Conservation (phyloP, 2,797 vertebrate species). For the Epinephelus coioides region DNA sequence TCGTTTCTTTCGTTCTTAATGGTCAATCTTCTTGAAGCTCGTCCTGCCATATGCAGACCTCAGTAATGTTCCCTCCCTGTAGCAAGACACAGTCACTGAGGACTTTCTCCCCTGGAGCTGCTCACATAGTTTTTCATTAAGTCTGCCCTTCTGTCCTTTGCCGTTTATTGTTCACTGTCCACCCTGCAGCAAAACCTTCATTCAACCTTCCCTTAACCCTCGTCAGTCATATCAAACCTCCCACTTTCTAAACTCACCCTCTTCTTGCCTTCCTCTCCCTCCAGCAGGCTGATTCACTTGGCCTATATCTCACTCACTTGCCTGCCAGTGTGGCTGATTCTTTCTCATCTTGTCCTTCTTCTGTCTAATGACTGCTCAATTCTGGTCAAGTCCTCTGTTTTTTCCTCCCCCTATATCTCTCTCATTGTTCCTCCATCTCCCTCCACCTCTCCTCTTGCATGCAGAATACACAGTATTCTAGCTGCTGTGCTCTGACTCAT, state of each 20-base stretch:
- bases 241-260: slow-evolving; percentile 56
- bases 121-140: slow-evolving; percentile 48
- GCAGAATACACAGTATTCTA: slow-evolving; percentile 56
- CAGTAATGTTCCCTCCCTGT: slow-evolving; percentile 9
- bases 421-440: slow-evolving; percentile 56
- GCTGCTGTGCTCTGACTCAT: slow-evolving; percentile 77
- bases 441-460: slow-evolving; percentile 60
- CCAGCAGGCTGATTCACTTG: slow-evolving; percentile 70
- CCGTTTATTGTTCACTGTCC: slow-evolving; percentile 28
- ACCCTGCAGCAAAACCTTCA: slow-evolving; percentile 65
- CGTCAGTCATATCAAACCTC: slow-evolving; percentile 51
- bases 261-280: slow-evolving; percentile 46
- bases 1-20: background rate
- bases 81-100: slow-evolving; percentile 41
- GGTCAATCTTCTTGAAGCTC: slow-evolving; percentile 28
- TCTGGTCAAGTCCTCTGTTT: slow-evolving; percentile 43
- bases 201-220: slow-evolving; percentile 61
- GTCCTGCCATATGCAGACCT: slow-evolving; percentile 16
- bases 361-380: slow-evolving; percentile 56
- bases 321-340: slow-evolving; percentile 38
- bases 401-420: slow-evolving; percentile 15
- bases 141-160: slow-evolving; percentile 39
- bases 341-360: slow-evolving; percentile 57
- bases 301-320: slow-evolving; percentile 60
- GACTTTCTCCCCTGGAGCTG: slow-evolving; percentile 24